phyloP scores from a whole-genome alignment of 2,797 vertebrate genomes.

The Catostomus latipinnis region DNA sequence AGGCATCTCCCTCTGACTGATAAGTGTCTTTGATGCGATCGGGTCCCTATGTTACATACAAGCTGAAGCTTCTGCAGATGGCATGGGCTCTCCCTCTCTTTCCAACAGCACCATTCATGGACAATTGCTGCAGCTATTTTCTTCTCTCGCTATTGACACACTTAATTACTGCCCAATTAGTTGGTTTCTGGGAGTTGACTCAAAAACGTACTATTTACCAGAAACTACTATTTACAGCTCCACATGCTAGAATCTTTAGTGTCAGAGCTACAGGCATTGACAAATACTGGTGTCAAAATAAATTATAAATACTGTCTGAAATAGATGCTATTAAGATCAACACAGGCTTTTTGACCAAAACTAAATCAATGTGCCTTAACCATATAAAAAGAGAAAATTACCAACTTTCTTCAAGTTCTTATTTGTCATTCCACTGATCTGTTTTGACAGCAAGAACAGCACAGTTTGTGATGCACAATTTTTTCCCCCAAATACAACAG shows the following conservation, averaged over 20 bases:
- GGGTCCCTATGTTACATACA: conserved; percentile 28
- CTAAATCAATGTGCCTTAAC: conserved; percentile 22
- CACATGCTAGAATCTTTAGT: conserved; percentile 10
- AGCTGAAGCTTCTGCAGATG: conserved; percentile 51
- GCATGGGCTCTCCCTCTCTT: conserved; percentile 35
- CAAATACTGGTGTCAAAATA: conserved; percentile 47
- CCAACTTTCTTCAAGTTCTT: conserved; percentile 18
- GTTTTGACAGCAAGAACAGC: conserved; percentile 14
- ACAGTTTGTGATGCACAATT: neutral
- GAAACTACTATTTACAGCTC: conserved; percentile 37
- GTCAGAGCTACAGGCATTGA: conserved; percentile 22
- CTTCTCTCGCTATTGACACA: conserved; percentile 40
- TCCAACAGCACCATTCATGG: conserved; percentile 36
- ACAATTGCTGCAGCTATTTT: conserved; percentile 57
- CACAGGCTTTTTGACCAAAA: conserved; percentile 11
- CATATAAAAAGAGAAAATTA: conserved; percentile 33
- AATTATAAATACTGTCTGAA: conserved; percentile 32
- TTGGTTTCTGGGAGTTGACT: conserved; percentile 39
- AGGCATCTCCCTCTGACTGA: conserved; percentile 18
- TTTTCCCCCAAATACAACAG: conserved; percentile 26
- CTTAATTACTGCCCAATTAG: conserved; percentile 55
- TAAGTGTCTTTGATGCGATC: conserved; percentile 47
- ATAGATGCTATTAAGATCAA: conserved; percentile 42
- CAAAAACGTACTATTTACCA: conserved; percentile 44
- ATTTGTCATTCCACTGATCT: neutral